Percentiles rank a stretch among this genome's conserved stretches.
phyloP scores from a whole-genome alignment of 1,140 invertebrate species.

The Scaptodrosophila lebanonensis region DNA sequence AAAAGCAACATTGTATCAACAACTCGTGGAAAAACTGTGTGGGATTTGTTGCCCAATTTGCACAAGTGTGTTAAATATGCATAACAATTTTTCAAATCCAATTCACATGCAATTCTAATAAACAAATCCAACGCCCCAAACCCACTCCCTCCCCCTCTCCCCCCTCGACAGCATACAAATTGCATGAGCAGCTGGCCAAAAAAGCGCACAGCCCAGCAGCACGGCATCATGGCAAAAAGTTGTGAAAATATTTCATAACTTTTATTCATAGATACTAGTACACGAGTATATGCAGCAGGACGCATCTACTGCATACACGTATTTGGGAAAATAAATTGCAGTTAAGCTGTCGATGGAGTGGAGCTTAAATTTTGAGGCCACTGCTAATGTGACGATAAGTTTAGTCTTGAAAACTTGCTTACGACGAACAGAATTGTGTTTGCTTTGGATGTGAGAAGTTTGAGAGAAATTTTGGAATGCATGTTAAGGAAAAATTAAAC shows the following conservation, averaged over 20 bases:
- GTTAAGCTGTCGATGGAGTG: conserved; percentile 20
- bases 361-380: neutral
- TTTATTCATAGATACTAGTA: conserved; percentile 30
- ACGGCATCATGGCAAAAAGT: neutral
- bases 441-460: no score
- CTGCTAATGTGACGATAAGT: no score
- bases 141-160: no score
- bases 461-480: no score
- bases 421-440: no score
- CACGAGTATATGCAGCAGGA: neutral
- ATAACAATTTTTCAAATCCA: conserved; percentile 69
- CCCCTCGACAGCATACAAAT: conserved; percentile 41
- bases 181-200: conserved; percentile 61
- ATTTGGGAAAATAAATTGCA: conserved; percentile 14
- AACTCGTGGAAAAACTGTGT: no score
- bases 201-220: neutral
- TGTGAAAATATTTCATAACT: conserved; percentile 58
- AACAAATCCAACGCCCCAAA: conserved; percentile 46
- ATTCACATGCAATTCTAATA: conserved; percentile 68
- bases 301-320: no score
- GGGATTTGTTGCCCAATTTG: no score
- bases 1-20: no score
- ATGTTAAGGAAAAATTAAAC: no score
- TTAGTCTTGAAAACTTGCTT: no score
- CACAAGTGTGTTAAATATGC: conserved; percentile 65